These are phyloP conservation scores for Strix uralensis DNA, from an alignment of 2,113 vertebrate genomes.

Conservation along the genomic window DNA sequence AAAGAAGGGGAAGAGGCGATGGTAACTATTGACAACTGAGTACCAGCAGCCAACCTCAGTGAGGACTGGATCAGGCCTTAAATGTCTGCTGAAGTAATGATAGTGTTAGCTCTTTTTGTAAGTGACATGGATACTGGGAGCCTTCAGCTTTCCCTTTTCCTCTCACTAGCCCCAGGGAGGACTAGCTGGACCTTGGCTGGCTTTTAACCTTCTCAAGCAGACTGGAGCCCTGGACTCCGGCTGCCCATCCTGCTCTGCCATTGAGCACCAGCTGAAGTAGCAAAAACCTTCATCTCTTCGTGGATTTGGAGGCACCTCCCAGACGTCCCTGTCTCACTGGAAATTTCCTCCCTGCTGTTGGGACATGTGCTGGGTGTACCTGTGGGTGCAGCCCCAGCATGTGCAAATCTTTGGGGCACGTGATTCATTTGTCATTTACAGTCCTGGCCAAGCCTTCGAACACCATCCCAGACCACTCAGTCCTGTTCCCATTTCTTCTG, in stretches of 20 bases:
- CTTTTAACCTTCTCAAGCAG: neutral
- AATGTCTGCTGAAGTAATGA: neutral
- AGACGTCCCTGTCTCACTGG: neutral
- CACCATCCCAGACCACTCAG: neutral
- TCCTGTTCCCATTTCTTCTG: neutral
- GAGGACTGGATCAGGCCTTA: neutral
- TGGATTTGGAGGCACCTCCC: neutral
- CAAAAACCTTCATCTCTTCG: neutral
- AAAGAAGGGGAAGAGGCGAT: neutral
- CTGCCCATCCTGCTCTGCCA: accelerated
- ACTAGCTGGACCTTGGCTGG: neutral
- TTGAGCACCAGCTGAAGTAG: neutral
- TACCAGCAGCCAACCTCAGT: neutral
- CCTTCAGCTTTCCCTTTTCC: neutral
- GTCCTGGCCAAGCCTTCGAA: neutral
- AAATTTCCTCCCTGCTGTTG: neutral
- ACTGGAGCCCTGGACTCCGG: neutral
- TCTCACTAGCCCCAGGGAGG: neutral
- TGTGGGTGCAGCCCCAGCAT: accelerated
- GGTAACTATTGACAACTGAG: neutral
- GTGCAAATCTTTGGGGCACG: neutral
- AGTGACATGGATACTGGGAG: neutral
- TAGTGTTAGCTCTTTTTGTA: neutral
- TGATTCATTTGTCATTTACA: neutral
- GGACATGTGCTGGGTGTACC: neutral